phyloP scores from a whole-genome alignment of 2,797 vertebrate species.

The Geotrypetes seraphini region DNA sequence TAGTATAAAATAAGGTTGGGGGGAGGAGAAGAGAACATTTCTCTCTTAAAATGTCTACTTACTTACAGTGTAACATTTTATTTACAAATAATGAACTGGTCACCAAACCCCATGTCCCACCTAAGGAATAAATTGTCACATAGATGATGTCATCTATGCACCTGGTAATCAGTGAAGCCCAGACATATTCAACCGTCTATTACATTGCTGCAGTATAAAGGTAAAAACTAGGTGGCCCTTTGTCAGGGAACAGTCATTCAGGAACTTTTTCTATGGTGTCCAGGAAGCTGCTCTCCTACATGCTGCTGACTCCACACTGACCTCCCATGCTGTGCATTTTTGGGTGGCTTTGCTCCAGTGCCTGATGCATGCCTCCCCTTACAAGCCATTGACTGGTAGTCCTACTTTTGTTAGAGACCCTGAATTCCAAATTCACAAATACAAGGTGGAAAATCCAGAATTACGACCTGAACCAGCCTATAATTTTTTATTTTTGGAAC shows the following conservation, averaged over 20 bases:
- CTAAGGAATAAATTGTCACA: not conserved
- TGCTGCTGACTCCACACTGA: too few relatives aligned
- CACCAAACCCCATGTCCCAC: not conserved
- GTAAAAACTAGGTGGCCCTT: too few relatives aligned
- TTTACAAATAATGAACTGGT: not conserved
- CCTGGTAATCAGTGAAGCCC: not conserved
- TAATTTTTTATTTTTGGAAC: not conserved
- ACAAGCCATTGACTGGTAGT: too few relatives aligned
- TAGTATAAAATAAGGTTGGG: constrained; percentile 23
- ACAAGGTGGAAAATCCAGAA: not conserved
- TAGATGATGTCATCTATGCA: not conserved
- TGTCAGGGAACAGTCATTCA: too few relatives aligned
- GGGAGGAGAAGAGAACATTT: constrained; percentile 10
- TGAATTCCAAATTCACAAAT: not conserved
- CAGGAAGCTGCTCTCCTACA: too few relatives aligned
- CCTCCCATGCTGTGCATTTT: too few relatives aligned
- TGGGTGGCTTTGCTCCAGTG: too few relatives aligned
- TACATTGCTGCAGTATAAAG: too few relatives aligned
- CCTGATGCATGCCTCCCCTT: too few relatives aligned
- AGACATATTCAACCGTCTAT: not conserved
- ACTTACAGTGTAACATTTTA: not conserved
- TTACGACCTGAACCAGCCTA: fast-evolving
- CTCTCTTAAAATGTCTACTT: not conserved
- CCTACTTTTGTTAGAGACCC: not conserved
- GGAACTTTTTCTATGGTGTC: too few relatives aligned